Evolutionary conservation across 2,113 vertebrate species (phyloP), one percentile per base, ranked within the genome.

Genomic region (Channa argus): DNA sequence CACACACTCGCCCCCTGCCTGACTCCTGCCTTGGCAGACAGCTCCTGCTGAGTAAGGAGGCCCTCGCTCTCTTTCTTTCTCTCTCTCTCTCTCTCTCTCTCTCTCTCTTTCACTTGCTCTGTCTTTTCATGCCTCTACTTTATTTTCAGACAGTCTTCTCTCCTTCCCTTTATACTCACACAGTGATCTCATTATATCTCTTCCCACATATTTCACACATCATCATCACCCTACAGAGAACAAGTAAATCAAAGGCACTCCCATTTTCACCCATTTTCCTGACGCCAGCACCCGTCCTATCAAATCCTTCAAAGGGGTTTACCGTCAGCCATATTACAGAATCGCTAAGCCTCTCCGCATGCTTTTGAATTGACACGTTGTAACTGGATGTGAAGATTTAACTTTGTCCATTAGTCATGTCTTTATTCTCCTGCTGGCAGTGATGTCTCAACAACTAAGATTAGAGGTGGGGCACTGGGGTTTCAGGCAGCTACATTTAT

Each of bases 11-110:
- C 67, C 80, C 83, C 82, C 86, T 79, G 87, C 85, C 84, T 92
- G 90, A 91, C 88, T 92, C 77, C 81, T 80, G 89, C 83, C 70
- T 91, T 91, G 86, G 89, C 90, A 92, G 91, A 88, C 87, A 61
- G 66, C 86, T 88, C 90, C 85, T 92, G 89, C 92, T 92, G 91
- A 91, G 92, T 82, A 88, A 88, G 88, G 85, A 85, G 82, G 79
- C 84, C 71, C 78, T 86, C 11, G 5, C 79, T 75, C 70, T 45
- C 58, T 69, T 7, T 46, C 61, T 63, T 5, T 73, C 59, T 76
- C 52, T 69, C 54, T 39, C 37, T 10, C 64, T 24, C 24, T 24
- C 24, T 24, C 24, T 8, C 3, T 64, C 64, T 24, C 24, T 24
- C 24, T 24, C 24, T 8, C 3, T 64, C 56, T 47, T 61, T 46